Evolutionary conservation across 2,113 vertebrate species (phyloP).

Genomic region (Rhipidura dahli): DNA sequence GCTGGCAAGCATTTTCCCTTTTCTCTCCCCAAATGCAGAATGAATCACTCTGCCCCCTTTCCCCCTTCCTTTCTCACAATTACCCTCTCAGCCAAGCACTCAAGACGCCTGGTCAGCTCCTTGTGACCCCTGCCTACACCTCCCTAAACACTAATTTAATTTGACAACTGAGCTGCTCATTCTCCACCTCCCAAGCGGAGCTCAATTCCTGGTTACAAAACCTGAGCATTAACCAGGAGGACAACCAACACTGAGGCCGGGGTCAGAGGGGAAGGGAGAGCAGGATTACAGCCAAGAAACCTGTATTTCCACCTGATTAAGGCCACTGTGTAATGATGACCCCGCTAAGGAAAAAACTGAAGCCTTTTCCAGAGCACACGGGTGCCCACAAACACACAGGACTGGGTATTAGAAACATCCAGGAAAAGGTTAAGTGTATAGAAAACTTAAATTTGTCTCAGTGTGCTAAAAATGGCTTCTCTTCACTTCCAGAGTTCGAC

Average conservation of each 20-base stretch:
- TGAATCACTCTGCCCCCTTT: fast-evolving
- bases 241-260: neutral
- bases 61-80: neutral
- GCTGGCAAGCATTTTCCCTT: neutral
- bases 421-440: neutral
- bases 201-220: neutral
- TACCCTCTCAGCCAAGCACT: neutral
- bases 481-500: neutral
- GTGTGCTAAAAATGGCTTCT: neutral
- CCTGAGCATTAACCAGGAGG: neutral
- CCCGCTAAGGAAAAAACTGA: neutral
- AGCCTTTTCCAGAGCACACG: neutral
- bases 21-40: neutral
- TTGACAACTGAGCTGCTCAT: neutral
- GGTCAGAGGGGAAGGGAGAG: neutral
- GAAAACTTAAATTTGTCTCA: neutral
- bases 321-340: neutral
- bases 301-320: neutral
- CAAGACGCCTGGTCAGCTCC: neutral
- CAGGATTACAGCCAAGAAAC: neutral
- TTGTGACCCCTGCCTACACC: fast-evolving
- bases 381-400: neutral
- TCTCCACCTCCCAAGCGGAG: neutral
- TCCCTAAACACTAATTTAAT: neutral
- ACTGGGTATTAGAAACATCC: neutral